phyloP scores from a whole-genome alignment of 2,113 vertebrate genomes.

The Elaphurus davidianus region DNA sequence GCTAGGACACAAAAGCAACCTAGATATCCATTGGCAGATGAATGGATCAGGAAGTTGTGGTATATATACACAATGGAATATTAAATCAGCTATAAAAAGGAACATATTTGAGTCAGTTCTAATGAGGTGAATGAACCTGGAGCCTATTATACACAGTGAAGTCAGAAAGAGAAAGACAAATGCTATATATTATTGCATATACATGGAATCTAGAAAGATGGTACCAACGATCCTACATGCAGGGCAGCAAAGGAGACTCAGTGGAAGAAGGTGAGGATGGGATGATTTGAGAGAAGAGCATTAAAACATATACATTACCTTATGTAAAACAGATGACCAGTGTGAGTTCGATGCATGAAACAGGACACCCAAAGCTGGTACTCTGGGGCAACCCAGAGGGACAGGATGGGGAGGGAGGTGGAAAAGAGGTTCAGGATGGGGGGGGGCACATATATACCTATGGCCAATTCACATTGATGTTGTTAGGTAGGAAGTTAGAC shows the following conservation, averaged over 20 bases:
- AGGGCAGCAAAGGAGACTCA: background rate
- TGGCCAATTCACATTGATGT: accelerated
- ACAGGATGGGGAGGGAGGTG: background rate
- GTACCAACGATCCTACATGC: background rate
- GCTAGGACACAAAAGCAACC: background rate
- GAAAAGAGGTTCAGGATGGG: background rate
- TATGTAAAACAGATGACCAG: background rate
- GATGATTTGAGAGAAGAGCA: background rate
- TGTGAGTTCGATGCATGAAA: background rate
- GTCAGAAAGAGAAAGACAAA: background rate
- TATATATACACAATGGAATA: background rate
- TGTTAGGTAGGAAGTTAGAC: background rate
- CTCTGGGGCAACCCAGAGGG: background rate
- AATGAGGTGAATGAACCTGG: background rate
- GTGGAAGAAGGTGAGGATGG: background rate
- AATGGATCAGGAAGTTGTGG: background rate
- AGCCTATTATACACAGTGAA: background rate
- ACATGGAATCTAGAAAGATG: background rate
- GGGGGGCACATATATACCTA: background rate
- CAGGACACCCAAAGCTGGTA: background rate
- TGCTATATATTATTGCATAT: background rate
- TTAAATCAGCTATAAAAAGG: background rate
- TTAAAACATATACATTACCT: background rate
- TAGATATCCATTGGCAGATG: background rate
- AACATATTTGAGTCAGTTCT: background rate